These are phyloP conservation scores for Plutomurus gul DNA, from an alignment of 1,140 invertebrate genomes.

Conservation along the genomic window DNA sequence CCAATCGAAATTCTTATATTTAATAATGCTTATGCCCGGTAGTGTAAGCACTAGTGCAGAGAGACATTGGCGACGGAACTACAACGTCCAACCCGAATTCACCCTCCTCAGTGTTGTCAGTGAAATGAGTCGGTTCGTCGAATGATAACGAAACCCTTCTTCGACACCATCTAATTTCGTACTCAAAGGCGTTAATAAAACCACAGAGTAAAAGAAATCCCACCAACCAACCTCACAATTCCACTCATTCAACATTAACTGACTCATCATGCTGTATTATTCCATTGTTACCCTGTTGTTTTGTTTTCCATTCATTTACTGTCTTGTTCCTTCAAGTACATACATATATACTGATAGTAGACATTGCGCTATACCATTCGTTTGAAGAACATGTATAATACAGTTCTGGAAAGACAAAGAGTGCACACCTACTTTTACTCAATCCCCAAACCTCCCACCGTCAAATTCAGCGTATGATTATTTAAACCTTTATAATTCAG, in stretches of 20 bases:
- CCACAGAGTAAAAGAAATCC: not conserved
- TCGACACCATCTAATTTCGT: conserved; percentile 39
- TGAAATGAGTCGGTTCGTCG: not conserved
- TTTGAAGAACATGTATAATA: not conserved
- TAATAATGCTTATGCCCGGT: too few species aligned
- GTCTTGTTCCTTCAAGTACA: too few species aligned
- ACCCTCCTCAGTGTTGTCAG: not conserved
- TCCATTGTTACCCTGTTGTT: not conserved
- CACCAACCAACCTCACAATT: not conserved
- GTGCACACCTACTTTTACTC: not conserved
- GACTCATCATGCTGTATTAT: conserved; percentile 40
- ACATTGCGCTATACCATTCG: not conserved
- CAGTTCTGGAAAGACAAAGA: too few species aligned
- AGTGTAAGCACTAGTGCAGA: not conserved
- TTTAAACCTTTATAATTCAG: not conserved
- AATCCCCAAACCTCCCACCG: conserved; percentile 15
- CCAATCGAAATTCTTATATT: too few species aligned
- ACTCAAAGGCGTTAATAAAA: conserved; percentile 45
- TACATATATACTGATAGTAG: not conserved
- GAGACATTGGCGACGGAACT: too few species aligned
- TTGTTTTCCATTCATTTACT: too few species aligned
- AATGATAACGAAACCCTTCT: conserved; percentile 43
- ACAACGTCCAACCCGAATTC: too few species aligned
- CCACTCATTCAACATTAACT: conserved; percentile 35
- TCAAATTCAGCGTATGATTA: conserved; percentile 3